A percentile compares a stretch with the other conserved stretches of the same genome.
These are phyloP conservation scores for Cephonodes hylas DNA, from an alignment of 2,888 invertebrate genomes.

Conservation along the genomic window DNA sequence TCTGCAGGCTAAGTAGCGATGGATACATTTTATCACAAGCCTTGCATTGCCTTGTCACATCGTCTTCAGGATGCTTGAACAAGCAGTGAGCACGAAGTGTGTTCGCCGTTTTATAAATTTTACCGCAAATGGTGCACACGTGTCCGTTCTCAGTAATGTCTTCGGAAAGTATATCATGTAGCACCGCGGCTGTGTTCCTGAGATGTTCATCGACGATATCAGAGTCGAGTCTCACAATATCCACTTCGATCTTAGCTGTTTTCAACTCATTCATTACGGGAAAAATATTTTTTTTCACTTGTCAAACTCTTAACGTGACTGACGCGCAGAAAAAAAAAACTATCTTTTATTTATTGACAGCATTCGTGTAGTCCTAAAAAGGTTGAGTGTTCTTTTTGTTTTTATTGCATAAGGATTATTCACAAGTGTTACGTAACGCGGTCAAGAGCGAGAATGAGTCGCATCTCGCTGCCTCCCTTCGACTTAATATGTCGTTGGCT, in stretches of 20 bases:
- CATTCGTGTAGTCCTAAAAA: not conserved
- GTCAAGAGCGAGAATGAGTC: not conserved
- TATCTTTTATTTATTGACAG: constrained; percentile 5
- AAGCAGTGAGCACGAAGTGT: constrained; percentile 53
- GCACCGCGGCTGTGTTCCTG: constrained; percentile 45
- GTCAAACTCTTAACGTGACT: constrained; percentile 26
- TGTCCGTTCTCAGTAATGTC: constrained; percentile 35
- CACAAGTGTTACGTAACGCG: not conserved
- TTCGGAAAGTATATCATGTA: constrained; percentile 44
- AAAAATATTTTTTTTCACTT: constrained; percentile 1
- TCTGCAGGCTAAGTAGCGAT: constrained; percentile 54
- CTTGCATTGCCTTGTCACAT: constrained; percentile 41
- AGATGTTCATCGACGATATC: constrained; percentile 50
- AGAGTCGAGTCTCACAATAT: constrained; percentile 41
- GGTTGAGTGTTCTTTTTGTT: not conserved
- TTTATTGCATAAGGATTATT: not conserved
- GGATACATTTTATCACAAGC: constrained; percentile 57
- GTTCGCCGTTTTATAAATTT: constrained; percentile 52
- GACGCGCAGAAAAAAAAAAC: not conserved
- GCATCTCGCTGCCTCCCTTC: not conserved
- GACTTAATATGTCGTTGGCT: not conserved
- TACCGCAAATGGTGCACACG: constrained; percentile 66
- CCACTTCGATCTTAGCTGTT: constrained; percentile 35
- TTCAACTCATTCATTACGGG: not conserved
- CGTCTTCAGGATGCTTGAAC: constrained; percentile 53